These are phyloP conservation scores for Zosterops borbonicus DNA, from an alignment of 2,113 vertebrate genomes.

Conservation along the genomic window DNA sequence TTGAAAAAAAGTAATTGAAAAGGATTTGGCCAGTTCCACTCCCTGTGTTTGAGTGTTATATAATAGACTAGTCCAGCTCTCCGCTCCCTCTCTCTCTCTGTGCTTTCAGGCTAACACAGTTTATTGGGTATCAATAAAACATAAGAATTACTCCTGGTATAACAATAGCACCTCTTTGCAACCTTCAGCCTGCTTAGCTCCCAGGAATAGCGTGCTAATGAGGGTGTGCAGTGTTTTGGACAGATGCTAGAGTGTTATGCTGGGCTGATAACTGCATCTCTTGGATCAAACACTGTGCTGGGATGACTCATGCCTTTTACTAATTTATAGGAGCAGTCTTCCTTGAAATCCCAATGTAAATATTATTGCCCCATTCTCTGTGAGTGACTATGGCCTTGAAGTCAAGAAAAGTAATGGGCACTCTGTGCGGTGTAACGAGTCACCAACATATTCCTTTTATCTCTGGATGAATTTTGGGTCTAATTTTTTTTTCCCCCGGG, in stretches of 20 bases:
- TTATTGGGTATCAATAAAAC: constrained; percentile 61
- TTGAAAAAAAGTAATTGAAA: constrained; percentile 48
- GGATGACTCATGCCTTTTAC: constrained; percentile 76
- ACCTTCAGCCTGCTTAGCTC: constrained; percentile 48
- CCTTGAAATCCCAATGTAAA: constrained; percentile 73
- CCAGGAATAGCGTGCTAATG: constrained; percentile 59
- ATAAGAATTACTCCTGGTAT: constrained; percentile 54
- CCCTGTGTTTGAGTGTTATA: not conserved
- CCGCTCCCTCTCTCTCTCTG: not conserved
- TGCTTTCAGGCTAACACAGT: constrained; percentile 18
- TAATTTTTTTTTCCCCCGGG: not conserved
- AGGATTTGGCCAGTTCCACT: constrained; percentile 33
- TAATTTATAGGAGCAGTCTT: constrained; percentile 77
- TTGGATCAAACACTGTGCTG: constrained; percentile 66
- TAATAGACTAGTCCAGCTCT: not conserved
- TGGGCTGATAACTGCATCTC: constrained; percentile 65
- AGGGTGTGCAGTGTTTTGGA: constrained; percentile 42
- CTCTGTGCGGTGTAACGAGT: not conserved
- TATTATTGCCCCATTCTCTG: not conserved
- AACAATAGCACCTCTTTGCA: constrained; percentile 59
- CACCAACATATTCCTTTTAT: not conserved
- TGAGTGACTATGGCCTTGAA: constrained; percentile 63
- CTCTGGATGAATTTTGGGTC: not conserved
- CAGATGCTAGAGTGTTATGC: constrained; percentile 66
- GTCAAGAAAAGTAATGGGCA: constrained; percentile 48